Evolutionary conservation across 2,888 invertebrate genomes (phyloP), one percentile per base, ranked within the genome.

Genomic region (Liopterus haemorrhoidalis): DNA sequence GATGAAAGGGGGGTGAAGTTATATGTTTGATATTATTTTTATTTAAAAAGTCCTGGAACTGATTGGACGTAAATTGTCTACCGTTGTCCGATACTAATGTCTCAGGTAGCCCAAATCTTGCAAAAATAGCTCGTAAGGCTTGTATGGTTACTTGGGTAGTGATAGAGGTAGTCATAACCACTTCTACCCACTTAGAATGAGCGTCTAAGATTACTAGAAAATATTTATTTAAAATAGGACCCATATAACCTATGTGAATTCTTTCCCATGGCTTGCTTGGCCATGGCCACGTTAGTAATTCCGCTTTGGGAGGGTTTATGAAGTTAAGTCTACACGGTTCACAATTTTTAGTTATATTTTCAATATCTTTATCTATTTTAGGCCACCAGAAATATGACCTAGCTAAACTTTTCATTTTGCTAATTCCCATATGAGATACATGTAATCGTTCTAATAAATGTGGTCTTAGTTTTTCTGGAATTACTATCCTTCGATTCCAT

Each of bases 211-310:
- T 31, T 1, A 57, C 28, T 11, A 55, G 3, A 19, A 43, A 54
- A 19, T 24, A 50, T 24, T 49, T 20, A 6, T 45, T 50, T 11
- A 44, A n/a, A 39, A 48, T 43, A 12, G 54, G 52, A 4, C 43
- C 49, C 5, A 46, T 40, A 25, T 32, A 47, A 37, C 56, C 56
- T 4, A 56, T 48, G 21, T 54, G 57, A 1, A 57, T n/a, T 24
- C 53, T 8, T 14, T 49, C 32, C 51, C 53, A 54, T 4, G 54
- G 46, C 30, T 42, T 21, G 14, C 42, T 49, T 15, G 51, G 49
- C 38, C 48, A 52, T 19, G 46, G 48, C 49, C 52, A 55, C 8
- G 50, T 31, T 15, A 47, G 37, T 16, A 35, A 19, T 24, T 20
- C 20, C 11, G 16, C 16, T 38, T 37, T 46, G 5, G 12, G 31